Base-by-base conservation (phyloP, 2,113 vertebrate species). In the Forbesichthys papilliferus region DNA sequence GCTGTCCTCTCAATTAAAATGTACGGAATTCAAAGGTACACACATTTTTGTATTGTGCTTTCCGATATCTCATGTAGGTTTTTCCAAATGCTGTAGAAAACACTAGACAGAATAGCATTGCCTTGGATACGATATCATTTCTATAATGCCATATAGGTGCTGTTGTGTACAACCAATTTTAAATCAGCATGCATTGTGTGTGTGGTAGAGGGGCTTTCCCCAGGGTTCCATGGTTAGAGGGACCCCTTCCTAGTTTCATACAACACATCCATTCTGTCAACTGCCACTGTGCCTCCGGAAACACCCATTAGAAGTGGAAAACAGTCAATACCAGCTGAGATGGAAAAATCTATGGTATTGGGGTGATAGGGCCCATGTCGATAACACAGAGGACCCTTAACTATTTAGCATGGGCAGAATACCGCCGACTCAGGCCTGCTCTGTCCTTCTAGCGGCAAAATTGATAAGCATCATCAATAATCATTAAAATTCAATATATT, bases 281-380 rank as follows among this genome's bases (percentile, higher is more conserved):
- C 36, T 47, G 52, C 55, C 13, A 33, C 58, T 74, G 61, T 66
- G 65, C 77, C 78, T 73, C 51, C 42, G 65, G 42, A 66, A 65
- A 60, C 74, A 80, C 71, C 82, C 73, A 66, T 73, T 81, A 80
- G 64, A 84, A 81, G 86, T 82, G 75, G 69, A 79, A 79, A 81
- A 66, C 73, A 83, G 75, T 91, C 84, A 75, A 86, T 90, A 80
- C 65, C 12, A 64, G 51, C 70, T 64, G 66, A 81, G 78, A 84
- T 87, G 83, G 84, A 90, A 89, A 91, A 88, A 88, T 88, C 88
- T 51, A 84, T 91, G 57, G 63, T 71, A 73, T 78, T 63, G 67
- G 71, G 73, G 62, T 65, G 68, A 81, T 73, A 75, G 64, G 33
- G 66, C 75, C 70, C 72, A 60, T 69, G 73, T 79, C 70, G 58